These are phyloP conservation scores for Lagopus muta DNA, from an alignment of 2,113 vertebrate species.

Conservation along the genomic window DNA sequence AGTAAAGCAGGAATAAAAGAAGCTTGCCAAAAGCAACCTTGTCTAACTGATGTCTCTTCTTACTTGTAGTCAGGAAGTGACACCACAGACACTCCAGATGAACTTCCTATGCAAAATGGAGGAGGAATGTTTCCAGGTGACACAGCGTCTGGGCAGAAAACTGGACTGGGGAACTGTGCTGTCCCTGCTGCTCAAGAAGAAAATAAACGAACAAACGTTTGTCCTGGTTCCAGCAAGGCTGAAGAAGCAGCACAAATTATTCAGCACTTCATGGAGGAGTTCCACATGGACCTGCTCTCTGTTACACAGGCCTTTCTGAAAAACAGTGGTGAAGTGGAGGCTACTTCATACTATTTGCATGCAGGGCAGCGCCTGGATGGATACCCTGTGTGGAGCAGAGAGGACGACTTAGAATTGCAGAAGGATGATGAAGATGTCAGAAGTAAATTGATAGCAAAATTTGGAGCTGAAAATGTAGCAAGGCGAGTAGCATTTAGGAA, in stretches of 20 bases:
- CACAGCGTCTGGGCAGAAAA: neutral
- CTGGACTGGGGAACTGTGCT: neutral
- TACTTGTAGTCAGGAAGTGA: conserved; percentile 44
- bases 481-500: conserved; percentile 78
- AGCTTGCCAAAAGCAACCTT: neutral
- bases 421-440: conserved; percentile 58
- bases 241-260: conserved; percentile 75
- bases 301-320: conserved; percentile 91
- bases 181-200: conserved; percentile 19
- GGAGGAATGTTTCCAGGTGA: neutral
- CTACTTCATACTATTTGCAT: conserved; percentile 79
- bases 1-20: neutral
- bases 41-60: neutral
- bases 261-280: conserved; percentile 81
- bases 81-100: neutral
- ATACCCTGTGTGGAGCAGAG: conserved; percentile 78
- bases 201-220: conserved; percentile 41
- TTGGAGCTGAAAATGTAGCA: conserved; percentile 80
- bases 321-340: conserved; percentile 85
- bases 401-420: conserved; percentile 80
- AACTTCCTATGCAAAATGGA: neutral
- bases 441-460: conserved; percentile 75
- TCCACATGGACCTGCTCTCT: conserved; percentile 80
- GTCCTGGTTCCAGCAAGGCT: conserved; percentile 53
- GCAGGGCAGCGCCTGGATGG: conserved; percentile 78